Evolutionary conservation across 1,140 invertebrate genomes (phyloP).

Genomic region (Papilio glaucus): DNA sequence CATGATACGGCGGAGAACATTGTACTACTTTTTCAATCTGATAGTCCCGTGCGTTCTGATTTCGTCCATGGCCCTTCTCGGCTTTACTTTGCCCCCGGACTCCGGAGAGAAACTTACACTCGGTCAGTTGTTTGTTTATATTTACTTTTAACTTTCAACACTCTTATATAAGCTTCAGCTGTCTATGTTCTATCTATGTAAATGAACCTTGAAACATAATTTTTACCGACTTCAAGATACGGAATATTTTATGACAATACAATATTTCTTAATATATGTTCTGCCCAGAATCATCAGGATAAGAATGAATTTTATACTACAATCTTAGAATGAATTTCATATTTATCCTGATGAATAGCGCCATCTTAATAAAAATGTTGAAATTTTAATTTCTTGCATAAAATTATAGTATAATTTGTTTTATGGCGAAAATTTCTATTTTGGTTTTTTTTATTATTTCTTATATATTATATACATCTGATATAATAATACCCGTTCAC

Average conservation of each 20-base stretch:
- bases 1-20: conserved; percentile 96
- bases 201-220: background rate
- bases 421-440: too few species aligned
- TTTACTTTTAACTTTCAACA: background rate
- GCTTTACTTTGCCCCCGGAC: conserved; percentile 98
- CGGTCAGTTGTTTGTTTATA: conserved; percentile 86
- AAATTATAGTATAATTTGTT: too few species aligned
- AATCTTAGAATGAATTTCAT: too few species aligned
- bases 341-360: too few species aligned
- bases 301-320: background rate
- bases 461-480: too few species aligned
- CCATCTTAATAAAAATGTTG: too few species aligned
- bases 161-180: background rate
- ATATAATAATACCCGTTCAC: background rate
- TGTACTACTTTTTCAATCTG: conserved; percentile 99
- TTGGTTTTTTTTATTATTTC: too few species aligned
- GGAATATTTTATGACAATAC: too few species aligned
- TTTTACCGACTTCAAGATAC: too few species aligned
- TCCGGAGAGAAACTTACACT: conserved; percentile 99
- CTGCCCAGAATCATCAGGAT: too few species aligned
- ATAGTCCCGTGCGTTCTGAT: conserved; percentile 99
- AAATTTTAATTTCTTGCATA: too few species aligned
- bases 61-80: conserved; percentile 98
- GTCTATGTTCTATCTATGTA: background rate
- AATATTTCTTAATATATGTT: too few species aligned